Evolutionary conservation across 2,797 vertebrate species (phyloP).

Genomic region (Gadopsis bispinosus): DNA sequence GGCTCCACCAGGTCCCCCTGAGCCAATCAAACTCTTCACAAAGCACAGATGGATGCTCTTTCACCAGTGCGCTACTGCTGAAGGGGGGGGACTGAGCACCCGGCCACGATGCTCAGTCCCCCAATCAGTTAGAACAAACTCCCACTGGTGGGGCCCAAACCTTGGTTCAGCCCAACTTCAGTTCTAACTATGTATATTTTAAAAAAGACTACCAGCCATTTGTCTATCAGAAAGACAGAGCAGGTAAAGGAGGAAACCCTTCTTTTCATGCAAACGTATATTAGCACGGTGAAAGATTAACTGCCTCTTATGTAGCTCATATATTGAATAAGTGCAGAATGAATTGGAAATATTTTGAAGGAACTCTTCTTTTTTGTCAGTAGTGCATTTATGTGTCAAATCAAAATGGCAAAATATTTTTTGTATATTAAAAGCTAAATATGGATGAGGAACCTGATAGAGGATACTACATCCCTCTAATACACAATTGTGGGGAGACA

Average conservation of each 20-base stretch:
- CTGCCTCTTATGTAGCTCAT: background rate
- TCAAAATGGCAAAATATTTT: background rate
- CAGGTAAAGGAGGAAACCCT: background rate
- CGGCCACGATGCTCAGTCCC: constrained; percentile 72
- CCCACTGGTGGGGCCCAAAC: constrained; percentile 68
- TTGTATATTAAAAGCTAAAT: constrained; percentile 52
- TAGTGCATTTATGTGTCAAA: background rate
- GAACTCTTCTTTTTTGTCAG: background rate
- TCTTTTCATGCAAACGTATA: background rate
- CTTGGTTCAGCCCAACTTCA: constrained; percentile 70
- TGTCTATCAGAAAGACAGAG: constrained; percentile 31
- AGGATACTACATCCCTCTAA: constrained; percentile 59
- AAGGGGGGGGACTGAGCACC: constrained; percentile 51
- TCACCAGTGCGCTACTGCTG: constrained; percentile 83
- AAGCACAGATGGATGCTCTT: constrained; percentile 87
- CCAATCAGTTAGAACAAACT: constrained; percentile 77
- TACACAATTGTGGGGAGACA: constrained; percentile 69
- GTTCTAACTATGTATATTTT: constrained; percentile 57
- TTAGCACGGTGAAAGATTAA: background rate
- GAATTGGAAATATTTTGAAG: background rate
- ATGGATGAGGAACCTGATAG: constrained; percentile 65
- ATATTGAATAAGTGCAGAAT: constrained; percentile 6
- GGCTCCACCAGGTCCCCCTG: constrained; percentile 86
- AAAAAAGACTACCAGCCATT: constrained; percentile 47
- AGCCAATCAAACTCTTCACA: constrained; percentile 90